phyloP scores from a whole-genome alignment of 2,113 vertebrate genomes.

The Ondatra zibethicus region DNA sequence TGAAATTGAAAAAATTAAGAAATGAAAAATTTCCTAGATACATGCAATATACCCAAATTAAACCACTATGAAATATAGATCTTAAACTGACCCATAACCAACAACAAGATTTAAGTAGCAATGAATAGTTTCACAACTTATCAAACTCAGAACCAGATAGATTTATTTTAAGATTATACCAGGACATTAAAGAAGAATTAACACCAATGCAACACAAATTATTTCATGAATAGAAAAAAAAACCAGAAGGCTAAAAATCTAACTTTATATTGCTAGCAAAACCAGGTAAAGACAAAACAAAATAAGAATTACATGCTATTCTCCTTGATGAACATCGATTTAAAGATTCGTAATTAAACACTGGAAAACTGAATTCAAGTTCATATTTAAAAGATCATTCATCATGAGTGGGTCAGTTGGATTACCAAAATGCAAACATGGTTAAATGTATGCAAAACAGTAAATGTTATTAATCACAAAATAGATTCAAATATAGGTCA shows the following conservation, averaged over 20 bases:
- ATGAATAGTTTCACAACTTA: not conserved
- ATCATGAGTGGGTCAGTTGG: not conserved
- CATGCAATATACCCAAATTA: not conserved
- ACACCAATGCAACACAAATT: not conserved
- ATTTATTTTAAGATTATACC: not conserved
- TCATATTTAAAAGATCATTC: not conserved
- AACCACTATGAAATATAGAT: not conserved
- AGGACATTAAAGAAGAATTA: not conserved
- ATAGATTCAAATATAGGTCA: not conserved
- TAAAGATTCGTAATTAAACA: not conserved
- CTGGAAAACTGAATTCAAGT: not conserved
- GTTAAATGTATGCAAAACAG: not conserved
- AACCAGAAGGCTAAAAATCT: not conserved
- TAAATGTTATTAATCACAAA: not conserved
- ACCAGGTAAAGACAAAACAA: not conserved
- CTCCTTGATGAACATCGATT: not conserved
- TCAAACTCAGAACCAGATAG: not conserved
- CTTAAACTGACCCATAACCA: not conserved
- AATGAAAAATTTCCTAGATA: not conserved
- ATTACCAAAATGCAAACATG: not conserved
- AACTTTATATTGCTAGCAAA: not conserved
- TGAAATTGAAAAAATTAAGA: not conserved
- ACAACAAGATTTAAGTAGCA: not conserved
- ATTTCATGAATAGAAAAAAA: not conserved
- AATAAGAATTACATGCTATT: not conserved